Evolutionary conservation across 2,888 invertebrate species (phyloP), one percentile per base, ranked within the genome.

Genomic region (Apamea epomidion): DNA sequence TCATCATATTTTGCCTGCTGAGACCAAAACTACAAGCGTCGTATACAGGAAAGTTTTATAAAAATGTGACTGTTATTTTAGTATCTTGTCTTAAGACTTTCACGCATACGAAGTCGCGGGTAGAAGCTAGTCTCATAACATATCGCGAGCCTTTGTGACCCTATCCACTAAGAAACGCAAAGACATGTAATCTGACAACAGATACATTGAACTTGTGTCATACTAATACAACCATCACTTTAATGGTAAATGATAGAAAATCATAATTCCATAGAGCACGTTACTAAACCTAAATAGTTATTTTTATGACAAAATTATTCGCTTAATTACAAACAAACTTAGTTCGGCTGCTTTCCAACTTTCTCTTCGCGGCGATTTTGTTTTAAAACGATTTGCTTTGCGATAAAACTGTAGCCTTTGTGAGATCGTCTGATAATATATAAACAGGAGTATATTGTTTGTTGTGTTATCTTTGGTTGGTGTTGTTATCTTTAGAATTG

Each of bases 301-400:
- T 83, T 90, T 85, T 90, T 87, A 90, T 84, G 89, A 89, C 88
- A 84, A 75, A 89, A 87, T 90, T 90, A 91, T 83, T 88, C 85
- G 86, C 78, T 87, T 89, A 91, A 91, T 90, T 91, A 90, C 88
- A 83, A 91, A 81, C 83, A 81, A 88, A 89, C 81, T 89, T 88
- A 73, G 88, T 88, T 87, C 73, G 51, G 77, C 79, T 76, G 81
- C 90, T 90, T 90, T 90, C 90, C 90, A 73, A 76, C 90, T 90
- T 90, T 90, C 90, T 75, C 90, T 81, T 65, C 32, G 71, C 76
- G 77, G 78, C 70, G 80, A 83, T 88, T 88, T 88, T 84, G 76
- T 78, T 88, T 85, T 73, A 81, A 86, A 85, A 82, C 84, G 81
- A 90, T 90, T 90, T 84, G 78, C 81, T 90, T 78, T 76, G 85